Conservation (phyloP, 2,888 invertebrate species). For the Trilocha varians region DNA sequence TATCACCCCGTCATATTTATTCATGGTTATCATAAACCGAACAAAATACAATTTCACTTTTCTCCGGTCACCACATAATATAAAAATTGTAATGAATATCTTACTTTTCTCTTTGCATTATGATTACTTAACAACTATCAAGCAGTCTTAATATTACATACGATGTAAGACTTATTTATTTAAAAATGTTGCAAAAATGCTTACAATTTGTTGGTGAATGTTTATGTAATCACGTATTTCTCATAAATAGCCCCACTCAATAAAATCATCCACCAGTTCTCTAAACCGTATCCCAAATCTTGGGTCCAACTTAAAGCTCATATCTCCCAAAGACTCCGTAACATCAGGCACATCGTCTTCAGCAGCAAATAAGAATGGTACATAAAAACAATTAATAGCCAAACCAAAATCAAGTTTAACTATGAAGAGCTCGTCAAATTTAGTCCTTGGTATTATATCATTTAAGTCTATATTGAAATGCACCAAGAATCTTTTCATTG, state of each 20-base stretch:
- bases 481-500: slow-evolving; percentile 23
- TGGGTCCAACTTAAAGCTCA: slow-evolving; percentile 20
- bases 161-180: too few species aligned
- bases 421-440: slow-evolving; percentile 29
- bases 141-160: too few species aligned
- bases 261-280: slow-evolving; percentile 30
- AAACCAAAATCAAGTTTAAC: slow-evolving; percentile 35
- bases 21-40: too few species aligned
- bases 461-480: slow-evolving; percentile 29
- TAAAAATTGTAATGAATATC: too few species aligned
- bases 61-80: too few species aligned
- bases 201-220: too few species aligned
- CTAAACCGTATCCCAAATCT: slow-evolving; percentile 22
- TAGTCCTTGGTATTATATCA: slow-evolving; percentile 23
- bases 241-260: slow-evolving; percentile 25
- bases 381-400: slow-evolving; percentile 17
- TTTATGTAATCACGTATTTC: too few species aligned
- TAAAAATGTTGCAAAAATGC: too few species aligned
- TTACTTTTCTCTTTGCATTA: too few species aligned
- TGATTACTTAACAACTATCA: too few species aligned
- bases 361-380: slow-evolving; percentile 28
- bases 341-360: slow-evolving; percentile 29
- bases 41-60: too few species aligned
- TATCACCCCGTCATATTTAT: too few species aligned
- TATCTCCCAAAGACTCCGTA: slow-evolving; percentile 10